These are phyloP conservation scores for Talpa occidentalis DNA, from an alignment of 2,113 vertebrate species.

Conservation along the genomic window DNA sequence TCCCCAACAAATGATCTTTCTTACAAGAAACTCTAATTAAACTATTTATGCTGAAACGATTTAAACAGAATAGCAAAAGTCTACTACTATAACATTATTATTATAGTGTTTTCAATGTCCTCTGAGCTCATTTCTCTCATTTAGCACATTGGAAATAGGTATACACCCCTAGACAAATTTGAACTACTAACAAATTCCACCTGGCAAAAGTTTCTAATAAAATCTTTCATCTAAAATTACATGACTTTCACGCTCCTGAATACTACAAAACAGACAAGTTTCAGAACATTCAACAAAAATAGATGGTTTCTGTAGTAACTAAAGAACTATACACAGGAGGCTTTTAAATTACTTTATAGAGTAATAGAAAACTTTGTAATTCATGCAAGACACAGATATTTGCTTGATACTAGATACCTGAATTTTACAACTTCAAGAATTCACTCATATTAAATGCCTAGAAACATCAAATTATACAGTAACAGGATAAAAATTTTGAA, in stretches of 20 bases:
- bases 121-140: constrained; percentile 18
- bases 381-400: constrained; percentile 23
- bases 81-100: constrained; percentile 29
- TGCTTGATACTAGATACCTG: constrained; percentile 25
- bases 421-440: constrained; percentile 40
- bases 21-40: constrained; percentile 16
- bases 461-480: constrained; percentile 50
- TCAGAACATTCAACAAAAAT: constrained; percentile 29
- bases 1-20: constrained; percentile 23
- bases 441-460: constrained; percentile 38
- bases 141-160: not conserved
- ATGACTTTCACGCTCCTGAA: not conserved
- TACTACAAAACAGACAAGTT: constrained; percentile 1
- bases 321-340: not conserved
- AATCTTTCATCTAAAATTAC: constrained; percentile 7
- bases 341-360: constrained; percentile 25
- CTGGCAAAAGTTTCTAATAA: constrained; percentile 3
- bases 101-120: constrained; percentile 27
- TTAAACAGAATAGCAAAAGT: constrained; percentile 45
- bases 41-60: constrained; percentile 28
- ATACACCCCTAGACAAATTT: not conserved
- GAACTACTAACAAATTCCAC: constrained; percentile 35
- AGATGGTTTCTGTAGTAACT: not conserved
- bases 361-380: constrained; percentile 37
- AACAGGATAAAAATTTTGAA: constrained; percentile 24